Conservation (phyloP, 2,888 invertebrate genomes). For the Cylindroiulus punctatus region DNA sequence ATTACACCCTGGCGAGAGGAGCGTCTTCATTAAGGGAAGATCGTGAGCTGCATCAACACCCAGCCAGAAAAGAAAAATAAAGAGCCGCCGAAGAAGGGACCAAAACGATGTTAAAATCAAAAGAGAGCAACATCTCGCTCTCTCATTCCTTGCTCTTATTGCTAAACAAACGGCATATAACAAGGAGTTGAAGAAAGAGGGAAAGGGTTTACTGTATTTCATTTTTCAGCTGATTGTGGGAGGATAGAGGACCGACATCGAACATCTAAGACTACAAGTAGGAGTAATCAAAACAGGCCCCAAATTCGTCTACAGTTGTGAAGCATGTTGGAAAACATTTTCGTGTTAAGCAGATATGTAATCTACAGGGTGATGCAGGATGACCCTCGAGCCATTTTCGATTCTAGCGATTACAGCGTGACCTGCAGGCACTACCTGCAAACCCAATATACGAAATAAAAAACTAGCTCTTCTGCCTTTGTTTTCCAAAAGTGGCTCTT, state of each 20-base stretch:
- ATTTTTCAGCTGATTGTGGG: not conserved
- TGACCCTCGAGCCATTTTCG: no score
- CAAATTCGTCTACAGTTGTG: not conserved
- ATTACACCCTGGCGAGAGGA: conserved; percentile 18
- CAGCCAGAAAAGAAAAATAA: conserved; percentile 1
- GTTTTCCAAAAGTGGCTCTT: no score
- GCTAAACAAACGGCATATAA: conserved; percentile 11
- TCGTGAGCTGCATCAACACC: conserved; percentile 44
- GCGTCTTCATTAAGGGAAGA: conserved; percentile 47
- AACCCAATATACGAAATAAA: no score
- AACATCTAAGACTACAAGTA: not conserved
- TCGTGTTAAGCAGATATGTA: no score
- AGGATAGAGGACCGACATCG: not conserved
- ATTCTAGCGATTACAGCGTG: no score
- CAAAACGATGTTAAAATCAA: conserved; percentile 15
- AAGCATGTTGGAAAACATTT: no score
- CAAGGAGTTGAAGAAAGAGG: not conserved
- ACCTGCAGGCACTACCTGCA: no score
- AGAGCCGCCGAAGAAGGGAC: conserved; percentile 28
- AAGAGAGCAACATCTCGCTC: not conserved
- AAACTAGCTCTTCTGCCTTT: no score
- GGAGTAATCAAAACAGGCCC: not conserved
- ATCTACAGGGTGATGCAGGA: no score
- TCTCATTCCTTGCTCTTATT: not conserved
- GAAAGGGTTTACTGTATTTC: not conserved